Evolutionary conservation across 2,888 invertebrate genomes (phyloP).

Genomic region (Heterodera filipjevi): DNA sequence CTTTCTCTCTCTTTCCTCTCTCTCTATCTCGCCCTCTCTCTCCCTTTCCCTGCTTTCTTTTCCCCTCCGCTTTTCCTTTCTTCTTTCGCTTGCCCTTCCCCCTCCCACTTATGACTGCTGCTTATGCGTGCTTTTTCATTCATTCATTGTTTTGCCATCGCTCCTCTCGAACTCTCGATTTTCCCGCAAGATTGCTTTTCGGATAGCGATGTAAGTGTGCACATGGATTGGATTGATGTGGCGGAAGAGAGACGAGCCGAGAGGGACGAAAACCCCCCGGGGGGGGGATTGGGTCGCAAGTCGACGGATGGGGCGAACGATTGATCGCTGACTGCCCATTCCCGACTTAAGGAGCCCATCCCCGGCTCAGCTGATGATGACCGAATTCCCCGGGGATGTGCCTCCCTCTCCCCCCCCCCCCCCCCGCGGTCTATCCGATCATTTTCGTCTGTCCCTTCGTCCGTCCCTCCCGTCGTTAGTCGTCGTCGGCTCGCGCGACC

Average conservation of each 20-base stretch:
- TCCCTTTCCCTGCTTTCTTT: too few relatives aligned
- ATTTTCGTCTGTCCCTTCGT: background rate
- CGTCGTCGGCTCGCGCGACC: background rate
- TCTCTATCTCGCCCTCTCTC: too few relatives aligned
- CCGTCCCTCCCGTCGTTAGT: background rate
- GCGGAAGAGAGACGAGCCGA: background rate
- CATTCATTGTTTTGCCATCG: slow-evolving; percentile 6
- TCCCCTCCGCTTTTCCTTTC: too few relatives aligned
- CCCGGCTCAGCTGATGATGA: slow-evolving; percentile 1
- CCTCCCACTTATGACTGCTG: too few relatives aligned
- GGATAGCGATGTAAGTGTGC: slow-evolving; percentile 8
- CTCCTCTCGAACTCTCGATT: slow-evolving; percentile 9
- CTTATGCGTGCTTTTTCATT: too few relatives aligned
- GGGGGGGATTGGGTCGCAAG: slow-evolving; percentile 1
- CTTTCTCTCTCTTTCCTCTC: background rate
- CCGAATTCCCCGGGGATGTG: slow-evolving; percentile 17
- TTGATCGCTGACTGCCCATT: slow-evolving; percentile 14
- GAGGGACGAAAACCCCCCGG: background rate
- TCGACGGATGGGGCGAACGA: background rate
- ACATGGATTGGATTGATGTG: slow-evolving; percentile 8
- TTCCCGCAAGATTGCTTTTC: slow-evolving; percentile 16
- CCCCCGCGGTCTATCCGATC: background rate
- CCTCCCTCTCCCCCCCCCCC: background rate
- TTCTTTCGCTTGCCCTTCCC: too few relatives aligned
- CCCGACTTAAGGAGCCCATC: slow-evolving; percentile 14